Evolutionary conservation across 2,888 invertebrate genomes (phyloP).

Genomic region (Pyrrhia umbra): DNA sequence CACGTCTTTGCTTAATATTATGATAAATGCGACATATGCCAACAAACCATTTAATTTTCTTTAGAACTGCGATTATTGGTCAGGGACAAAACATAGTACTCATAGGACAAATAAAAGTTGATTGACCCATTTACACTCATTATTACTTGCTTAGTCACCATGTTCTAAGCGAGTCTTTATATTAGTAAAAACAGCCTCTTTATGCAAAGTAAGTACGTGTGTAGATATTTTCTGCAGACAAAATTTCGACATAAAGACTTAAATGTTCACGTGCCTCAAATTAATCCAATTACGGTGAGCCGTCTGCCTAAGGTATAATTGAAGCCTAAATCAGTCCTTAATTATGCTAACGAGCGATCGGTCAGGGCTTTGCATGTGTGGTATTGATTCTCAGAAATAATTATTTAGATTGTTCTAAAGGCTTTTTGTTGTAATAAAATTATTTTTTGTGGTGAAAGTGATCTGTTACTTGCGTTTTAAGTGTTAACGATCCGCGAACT

Average conservation of each 20-base stretch:
- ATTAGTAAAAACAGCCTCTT: neutral
- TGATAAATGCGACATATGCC: too few relatives aligned
- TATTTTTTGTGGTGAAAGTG: too few relatives aligned
- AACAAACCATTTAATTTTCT: too few relatives aligned
- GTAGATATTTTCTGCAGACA: neutral
- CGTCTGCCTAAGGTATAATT: slow-evolving; percentile 9
- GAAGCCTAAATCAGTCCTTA: slow-evolving; percentile 5
- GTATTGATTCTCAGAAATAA: neutral
- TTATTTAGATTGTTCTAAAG: slow-evolving; percentile 1
- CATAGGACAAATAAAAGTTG: too few relatives aligned
- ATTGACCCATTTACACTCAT: too few relatives aligned
- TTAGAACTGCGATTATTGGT: too few relatives aligned
- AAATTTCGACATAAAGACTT: neutral
- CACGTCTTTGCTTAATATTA: too few relatives aligned
- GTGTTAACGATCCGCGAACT: too few relatives aligned
- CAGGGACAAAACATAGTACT: too few relatives aligned
- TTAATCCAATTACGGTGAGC: slow-evolving; percentile 19
- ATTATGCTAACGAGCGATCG: slow-evolving; percentile 1
- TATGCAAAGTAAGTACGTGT: neutral
- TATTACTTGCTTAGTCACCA: neutral
- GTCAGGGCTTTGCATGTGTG: neutral
- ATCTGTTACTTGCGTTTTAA: too few relatives aligned
- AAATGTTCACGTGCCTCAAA: slow-evolving; percentile 2
- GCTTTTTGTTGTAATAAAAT: too few relatives aligned
- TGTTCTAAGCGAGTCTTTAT: neutral